Conservation (phyloP, 2,113 vertebrate genomes). For the Sturnira hondurensis region DNA sequence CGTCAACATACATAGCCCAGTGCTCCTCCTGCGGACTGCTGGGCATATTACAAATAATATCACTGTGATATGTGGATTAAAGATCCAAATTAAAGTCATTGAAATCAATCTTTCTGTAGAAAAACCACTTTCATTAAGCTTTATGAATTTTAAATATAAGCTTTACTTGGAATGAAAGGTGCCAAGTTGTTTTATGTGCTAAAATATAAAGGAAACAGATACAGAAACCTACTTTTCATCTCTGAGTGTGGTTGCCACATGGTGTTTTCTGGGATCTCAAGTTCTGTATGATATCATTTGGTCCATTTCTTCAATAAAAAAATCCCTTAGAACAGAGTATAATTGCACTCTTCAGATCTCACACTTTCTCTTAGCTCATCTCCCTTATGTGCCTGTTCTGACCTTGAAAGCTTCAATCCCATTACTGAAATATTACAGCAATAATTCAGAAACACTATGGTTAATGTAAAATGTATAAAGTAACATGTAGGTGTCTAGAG, state of each 20-base stretch:
- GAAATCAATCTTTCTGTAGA: background rate
- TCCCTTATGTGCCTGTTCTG: slow-evolving; percentile 38
- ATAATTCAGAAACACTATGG: slow-evolving; percentile 61
- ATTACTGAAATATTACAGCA: slow-evolving; percentile 69
- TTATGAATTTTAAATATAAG: background rate
- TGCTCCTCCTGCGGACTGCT: background rate
- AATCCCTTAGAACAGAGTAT: slow-evolving; percentile 1
- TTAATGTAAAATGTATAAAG: slow-evolving; percentile 52
- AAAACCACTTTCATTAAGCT: background rate
- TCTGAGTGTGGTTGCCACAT: background rate
- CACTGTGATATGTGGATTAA: background rate
- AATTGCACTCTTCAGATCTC: slow-evolving; percentile 24
- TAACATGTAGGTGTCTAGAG: slow-evolving; percentile 57
- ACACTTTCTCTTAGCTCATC: slow-evolving; percentile 33
- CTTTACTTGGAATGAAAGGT: slow-evolving; percentile 4
- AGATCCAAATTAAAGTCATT: background rate
- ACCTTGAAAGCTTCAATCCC: slow-evolving; percentile 54
- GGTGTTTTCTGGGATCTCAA: background rate
- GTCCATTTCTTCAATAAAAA: slow-evolving; percentile 52
- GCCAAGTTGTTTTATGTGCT: background rate
- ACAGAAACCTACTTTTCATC: background rate
- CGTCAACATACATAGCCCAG: accelerated
- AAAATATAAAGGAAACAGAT: slow-evolving; percentile 8
- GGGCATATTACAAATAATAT: background rate
- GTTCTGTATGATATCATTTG: background rate